Evolutionary conservation across 2,797 vertebrate genomes (phyloP).

Genomic region (Sphenodon punctatus): DNA sequence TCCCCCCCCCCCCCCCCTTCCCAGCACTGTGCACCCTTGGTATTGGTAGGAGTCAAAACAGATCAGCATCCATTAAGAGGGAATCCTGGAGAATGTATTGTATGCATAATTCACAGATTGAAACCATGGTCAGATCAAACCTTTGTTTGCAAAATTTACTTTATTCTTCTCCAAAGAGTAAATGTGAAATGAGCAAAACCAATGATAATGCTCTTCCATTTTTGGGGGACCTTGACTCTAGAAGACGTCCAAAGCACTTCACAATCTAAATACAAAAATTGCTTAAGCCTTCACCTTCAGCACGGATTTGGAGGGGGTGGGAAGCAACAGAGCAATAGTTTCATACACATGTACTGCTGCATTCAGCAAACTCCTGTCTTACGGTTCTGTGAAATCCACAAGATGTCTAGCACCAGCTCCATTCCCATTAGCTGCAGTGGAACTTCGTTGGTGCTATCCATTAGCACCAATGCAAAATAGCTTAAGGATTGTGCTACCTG

Average conservation of each 20-base stretch:
- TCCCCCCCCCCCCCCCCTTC: no score
- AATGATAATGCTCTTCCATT: not conserved
- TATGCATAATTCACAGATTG: not conserved
- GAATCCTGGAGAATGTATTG: not conserved
- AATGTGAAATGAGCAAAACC: not conserved
- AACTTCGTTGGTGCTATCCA: no score
- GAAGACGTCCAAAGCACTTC: not conserved
- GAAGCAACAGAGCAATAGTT: no score
- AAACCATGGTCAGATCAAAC: not conserved
- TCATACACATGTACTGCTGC: no score
- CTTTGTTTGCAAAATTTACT: not conserved
- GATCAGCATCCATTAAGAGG: not conserved
- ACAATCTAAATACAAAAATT: not conserved
- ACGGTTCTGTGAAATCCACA: no score
- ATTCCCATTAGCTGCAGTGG: not conserved
- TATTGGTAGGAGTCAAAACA: no score
- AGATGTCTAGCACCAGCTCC: not conserved
- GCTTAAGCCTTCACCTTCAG: not conserved
- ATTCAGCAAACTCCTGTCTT: no score
- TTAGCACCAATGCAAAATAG: no score
- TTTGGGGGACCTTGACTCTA: not conserved
- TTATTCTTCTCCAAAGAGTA: not conserved
- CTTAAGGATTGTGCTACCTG: no score
- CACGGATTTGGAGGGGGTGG: no score
- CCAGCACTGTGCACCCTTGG: no score